A percentile compares a stretch with the other conserved stretches of the same genome.
These are phyloP conservation scores for Emydura subglobosa DNA, from an alignment of 2,113 vertebrate species.

Conservation along the genomic window DNA sequence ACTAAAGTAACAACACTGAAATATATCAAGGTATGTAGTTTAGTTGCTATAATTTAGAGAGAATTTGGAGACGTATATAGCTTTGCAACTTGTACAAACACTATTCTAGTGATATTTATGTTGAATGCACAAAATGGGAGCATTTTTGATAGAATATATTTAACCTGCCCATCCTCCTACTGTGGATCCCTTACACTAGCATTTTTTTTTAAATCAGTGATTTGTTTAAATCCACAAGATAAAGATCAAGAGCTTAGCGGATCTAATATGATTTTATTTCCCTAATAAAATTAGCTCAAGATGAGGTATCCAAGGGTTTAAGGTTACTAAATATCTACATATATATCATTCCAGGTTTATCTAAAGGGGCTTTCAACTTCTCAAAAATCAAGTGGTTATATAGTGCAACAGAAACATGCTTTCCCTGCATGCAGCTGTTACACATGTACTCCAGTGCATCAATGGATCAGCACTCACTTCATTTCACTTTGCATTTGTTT, in stretches of 20 bases:
- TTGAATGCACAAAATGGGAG: neutral
- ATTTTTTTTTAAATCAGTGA: neutral
- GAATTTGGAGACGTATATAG: neutral
- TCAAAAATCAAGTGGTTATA: constrained; percentile 1
- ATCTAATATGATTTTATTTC: neutral
- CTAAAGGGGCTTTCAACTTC: neutral
- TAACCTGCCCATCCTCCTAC: neutral
- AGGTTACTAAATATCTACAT: neutral
- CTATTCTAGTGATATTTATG: neutral
- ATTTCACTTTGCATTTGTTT: neutral
- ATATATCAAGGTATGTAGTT: neutral
- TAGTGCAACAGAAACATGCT: constrained; percentile 15
- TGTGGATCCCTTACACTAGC: neutral
- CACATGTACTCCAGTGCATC: neutral
- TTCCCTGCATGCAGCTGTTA: neutral
- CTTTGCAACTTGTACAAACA: neutral
- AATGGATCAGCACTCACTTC: neutral
- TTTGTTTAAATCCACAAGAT: neutral
- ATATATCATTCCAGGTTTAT: neutral
- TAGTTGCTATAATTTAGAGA: neutral
- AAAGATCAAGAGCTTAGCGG: neutral
- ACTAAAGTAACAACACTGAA: neutral
- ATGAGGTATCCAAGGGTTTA: neutral
- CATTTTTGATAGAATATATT: neutral
- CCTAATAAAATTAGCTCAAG: neutral